These are phyloP conservation scores for Plutella xylostella DNA, from an alignment of 2,888 invertebrate genomes.

Conservation along the genomic window DNA sequence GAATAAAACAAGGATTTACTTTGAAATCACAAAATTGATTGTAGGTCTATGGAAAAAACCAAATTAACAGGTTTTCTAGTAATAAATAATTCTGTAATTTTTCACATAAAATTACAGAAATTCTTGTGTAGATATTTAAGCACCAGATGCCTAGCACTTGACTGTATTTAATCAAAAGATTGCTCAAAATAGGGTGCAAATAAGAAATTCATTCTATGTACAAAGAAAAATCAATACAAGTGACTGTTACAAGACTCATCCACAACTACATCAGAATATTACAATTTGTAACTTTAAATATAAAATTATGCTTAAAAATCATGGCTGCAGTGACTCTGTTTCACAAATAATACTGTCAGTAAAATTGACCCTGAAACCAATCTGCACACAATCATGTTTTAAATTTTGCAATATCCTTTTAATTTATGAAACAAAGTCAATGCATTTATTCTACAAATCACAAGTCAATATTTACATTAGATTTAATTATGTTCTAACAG, in stretches of 20 bases:
- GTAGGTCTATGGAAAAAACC: too few relatives aligned
- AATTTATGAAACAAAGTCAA: constrained; percentile 1
- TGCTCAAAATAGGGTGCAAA: too few relatives aligned
- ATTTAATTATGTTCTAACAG: constrained; percentile 68
- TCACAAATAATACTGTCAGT: neutral
- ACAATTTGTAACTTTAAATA: neutral
- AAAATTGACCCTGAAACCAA: neutral
- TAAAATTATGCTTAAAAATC: constrained; percentile 5
- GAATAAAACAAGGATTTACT: too few relatives aligned
- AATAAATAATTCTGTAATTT: too few relatives aligned
- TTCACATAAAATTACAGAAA: too few relatives aligned
- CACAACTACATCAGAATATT: neutral
- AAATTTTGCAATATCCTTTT: neutral
- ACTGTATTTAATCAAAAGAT: too few relatives aligned
- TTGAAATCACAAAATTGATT: too few relatives aligned
- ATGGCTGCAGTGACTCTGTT: neutral
- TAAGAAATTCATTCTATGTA: too few relatives aligned
- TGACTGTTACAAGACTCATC: neutral
- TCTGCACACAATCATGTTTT: too few relatives aligned
- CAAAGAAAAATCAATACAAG: constrained; percentile 1
- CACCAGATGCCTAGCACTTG: too few relatives aligned
- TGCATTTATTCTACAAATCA: neutral
- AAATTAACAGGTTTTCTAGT: too few relatives aligned
- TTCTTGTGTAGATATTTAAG: too few relatives aligned
- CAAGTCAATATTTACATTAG: constrained; percentile 19